These are phyloP conservation scores for Ceratina calcarata DNA, from an alignment of 1,140 invertebrate genomes.

Conservation along the genomic window DNA sequence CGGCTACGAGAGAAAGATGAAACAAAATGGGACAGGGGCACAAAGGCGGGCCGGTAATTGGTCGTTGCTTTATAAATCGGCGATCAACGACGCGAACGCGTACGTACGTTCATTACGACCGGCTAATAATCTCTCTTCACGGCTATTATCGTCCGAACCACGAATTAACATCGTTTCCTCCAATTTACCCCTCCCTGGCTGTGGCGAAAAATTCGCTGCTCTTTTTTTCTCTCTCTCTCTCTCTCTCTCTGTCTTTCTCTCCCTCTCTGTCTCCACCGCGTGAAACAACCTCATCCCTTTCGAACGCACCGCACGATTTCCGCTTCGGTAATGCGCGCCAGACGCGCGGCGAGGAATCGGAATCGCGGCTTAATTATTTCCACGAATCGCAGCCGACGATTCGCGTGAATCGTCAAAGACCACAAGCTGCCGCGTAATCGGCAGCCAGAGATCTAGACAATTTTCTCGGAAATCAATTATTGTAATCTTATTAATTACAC, in stretches of 20 bases:
- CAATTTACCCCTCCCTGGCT: background rate
- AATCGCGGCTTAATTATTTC: constrained; percentile 23
- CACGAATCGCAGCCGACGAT: background rate
- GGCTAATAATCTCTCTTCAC: constrained; percentile 5
- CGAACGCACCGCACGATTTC: background rate
- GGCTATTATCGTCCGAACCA: constrained; percentile 15
- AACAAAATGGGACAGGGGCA: background rate
- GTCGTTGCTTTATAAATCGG: constrained; percentile 9
- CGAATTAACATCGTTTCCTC: constrained; percentile 22
- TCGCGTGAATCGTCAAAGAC: constrained; percentile 18
- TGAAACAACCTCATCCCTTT: background rate
- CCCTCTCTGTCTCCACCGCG: background rate
- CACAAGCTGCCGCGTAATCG: background rate
- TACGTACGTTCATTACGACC: constrained; percentile 4
- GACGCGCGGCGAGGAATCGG: constrained; percentile 10
- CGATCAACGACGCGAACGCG: constrained; percentile 13
- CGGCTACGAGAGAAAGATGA: background rate
- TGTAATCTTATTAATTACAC: constrained; percentile 12
- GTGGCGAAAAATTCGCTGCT: background rate
- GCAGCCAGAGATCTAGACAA: constrained; percentile 8
- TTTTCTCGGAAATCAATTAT: background rate
- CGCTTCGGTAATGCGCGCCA: constrained; percentile 10
- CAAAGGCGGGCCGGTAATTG: constrained; percentile 3
- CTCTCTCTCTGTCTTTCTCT: no score
- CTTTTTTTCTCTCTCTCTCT: background rate